phyloP scores from a whole-genome alignment of 2,113 vertebrate species.

The Philantomba maxwellii region DNA sequence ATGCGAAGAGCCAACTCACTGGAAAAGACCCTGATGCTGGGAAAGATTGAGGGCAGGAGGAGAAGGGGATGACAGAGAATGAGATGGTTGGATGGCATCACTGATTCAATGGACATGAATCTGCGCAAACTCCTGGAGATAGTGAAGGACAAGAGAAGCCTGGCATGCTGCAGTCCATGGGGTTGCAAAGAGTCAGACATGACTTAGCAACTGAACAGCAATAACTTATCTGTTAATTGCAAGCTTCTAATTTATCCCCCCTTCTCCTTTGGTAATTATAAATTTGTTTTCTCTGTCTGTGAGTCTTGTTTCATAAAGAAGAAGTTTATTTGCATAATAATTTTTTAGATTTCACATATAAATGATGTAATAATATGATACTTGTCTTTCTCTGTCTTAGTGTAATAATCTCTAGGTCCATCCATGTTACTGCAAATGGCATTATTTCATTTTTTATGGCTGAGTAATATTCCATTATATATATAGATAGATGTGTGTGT shows the following conservation, averaged over 20 bases:
- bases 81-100: not conserved
- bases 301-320: not conserved
- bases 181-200: not conserved
- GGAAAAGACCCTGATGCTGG: not conserved
- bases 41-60: not conserved
- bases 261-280: not conserved
- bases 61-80: not conserved
- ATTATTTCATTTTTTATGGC: not conserved
- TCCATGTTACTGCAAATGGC: not conserved
- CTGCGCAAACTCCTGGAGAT: not conserved
- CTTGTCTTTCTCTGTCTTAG: not conserved
- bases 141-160: not conserved
- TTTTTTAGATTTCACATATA: not conserved
- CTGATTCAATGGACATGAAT: not conserved
- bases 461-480: not conserved
- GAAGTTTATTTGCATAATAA: not conserved
- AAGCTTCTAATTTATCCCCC: not conserved
- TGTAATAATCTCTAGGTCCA: not conserved
- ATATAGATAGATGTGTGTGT: not conserved
- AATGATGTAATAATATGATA: not conserved
- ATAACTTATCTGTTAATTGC: not conserved
- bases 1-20: fast-evolving
- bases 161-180: not conserved
- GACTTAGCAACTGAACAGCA: not conserved
- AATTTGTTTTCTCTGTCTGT: not conserved